Conservation (phyloP, 2,888 invertebrate species). For the Aspidapion aeneum region DNA sequence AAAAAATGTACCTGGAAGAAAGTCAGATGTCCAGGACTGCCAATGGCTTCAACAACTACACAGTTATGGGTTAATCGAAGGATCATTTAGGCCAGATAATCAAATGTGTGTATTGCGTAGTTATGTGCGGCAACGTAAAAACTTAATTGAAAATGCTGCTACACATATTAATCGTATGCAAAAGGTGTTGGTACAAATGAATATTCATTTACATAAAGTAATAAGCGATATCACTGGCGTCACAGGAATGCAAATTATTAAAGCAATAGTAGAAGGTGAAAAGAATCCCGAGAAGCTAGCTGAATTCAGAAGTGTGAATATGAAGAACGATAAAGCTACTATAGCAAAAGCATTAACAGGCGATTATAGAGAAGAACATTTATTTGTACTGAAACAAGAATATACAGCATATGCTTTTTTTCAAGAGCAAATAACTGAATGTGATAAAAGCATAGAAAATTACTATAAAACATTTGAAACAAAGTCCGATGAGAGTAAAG, state of each 20-base stretch:
- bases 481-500: too few species aligned
- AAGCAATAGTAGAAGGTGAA: slow-evolving; percentile 4
- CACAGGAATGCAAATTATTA: slow-evolving; percentile 6
- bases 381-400: slow-evolving; percentile 4
- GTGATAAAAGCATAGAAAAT: too few species aligned
- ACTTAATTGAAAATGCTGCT: slow-evolving; percentile 5
- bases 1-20: too few species aligned
- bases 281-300: slow-evolving; percentile 1
- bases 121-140: too few species aligned
- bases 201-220: slow-evolving; percentile 4
- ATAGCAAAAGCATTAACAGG: slow-evolving; percentile 7
- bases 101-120: too few species aligned
- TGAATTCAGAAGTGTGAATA: neutral
- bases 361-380: slow-evolving; percentile 4
- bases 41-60: slow-evolving; percentile 11
- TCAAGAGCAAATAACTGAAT: too few species aligned
- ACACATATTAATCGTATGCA: slow-evolving; percentile 1
- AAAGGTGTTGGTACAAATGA: slow-evolving; percentile 5
- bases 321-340: slow-evolving; percentile 1
- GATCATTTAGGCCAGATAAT: too few species aligned
- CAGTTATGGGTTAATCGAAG: too few species aligned
- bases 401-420: too few species aligned
- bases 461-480: too few species aligned
- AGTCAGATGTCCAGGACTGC: too few species aligned
- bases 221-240: slow-evolving; percentile 4